These are phyloP conservation scores for Diplolepis rosae DNA, from an alignment of 2,888 invertebrate genomes.

Conservation along the genomic window DNA sequence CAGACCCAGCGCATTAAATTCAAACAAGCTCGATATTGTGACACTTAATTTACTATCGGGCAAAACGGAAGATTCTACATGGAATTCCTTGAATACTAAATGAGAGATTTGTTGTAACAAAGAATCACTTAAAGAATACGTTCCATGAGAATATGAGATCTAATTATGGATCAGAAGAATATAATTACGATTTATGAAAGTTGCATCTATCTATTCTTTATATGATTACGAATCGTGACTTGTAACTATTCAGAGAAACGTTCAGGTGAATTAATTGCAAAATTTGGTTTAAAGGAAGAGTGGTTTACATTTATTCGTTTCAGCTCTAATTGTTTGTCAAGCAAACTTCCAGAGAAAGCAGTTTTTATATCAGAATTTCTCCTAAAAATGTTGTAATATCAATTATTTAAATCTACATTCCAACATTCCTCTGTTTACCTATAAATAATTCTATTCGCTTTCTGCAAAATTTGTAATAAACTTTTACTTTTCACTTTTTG, in stretches of 20 bases:
- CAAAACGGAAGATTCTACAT: too few species aligned
- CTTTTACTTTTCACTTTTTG: background rate
- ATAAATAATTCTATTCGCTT: background rate
- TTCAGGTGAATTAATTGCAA: background rate
- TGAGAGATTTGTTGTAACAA: too few species aligned
- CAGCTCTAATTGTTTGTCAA: background rate
- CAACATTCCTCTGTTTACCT: too few species aligned
- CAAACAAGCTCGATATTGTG: too few species aligned
- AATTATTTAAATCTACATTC: background rate
- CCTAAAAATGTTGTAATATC: background rate
- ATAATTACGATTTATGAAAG: slow-evolving; percentile 7
- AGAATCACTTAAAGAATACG: slow-evolving; percentile 10
- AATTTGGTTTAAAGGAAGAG: slow-evolving; percentile 1
- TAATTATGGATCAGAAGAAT: slow-evolving; percentile 3
- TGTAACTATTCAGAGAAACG: background rate
- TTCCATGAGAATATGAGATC: slow-evolving; percentile 16
- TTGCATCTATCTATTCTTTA: background rate
- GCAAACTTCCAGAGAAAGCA: background rate
- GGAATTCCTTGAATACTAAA: too few species aligned
- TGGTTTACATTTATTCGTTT: background rate
- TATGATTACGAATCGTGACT: slow-evolving; percentile 11
- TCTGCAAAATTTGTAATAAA: too few species aligned
- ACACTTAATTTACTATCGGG: too few species aligned
- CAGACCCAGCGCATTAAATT: background rate
- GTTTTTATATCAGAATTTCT: background rate